Evolutionary conservation across 2,797 vertebrate species (phyloP), one percentile per base, ranked within the genome.

Genomic region (Neosilurus hyrtlii): DNA sequence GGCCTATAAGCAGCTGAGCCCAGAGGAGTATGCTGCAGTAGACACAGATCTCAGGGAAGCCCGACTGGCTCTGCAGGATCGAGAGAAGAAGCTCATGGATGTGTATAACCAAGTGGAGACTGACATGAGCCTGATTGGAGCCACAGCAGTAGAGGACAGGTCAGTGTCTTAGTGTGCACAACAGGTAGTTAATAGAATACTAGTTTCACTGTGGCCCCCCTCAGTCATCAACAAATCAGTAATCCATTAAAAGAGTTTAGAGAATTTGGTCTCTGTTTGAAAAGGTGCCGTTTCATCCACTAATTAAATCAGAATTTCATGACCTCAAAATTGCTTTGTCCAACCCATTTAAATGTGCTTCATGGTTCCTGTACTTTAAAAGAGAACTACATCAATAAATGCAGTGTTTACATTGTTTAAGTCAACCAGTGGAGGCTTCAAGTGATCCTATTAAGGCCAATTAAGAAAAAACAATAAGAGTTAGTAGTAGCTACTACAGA

Each of bases 111-210:
- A 96, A 86, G 95, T 97, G 87, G 98, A 99, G 91, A 96, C 92
- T 0, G 93, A 93, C 86, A 97, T 99, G 96, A 96, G 93, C 90
- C 94, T 99, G 85, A 97, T 99, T 56, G 98, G 98, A 87, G 96
- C 98, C 10, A 99, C 98, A 5, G 97, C 98, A 22, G 98, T 99
- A 15, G 98, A 99, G 90, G 98, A 99, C 94, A 95, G 96, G 98
- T 99, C 87, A 79, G 94, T 86, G 74, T 61, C 11, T 10, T 14
- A 61, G 3, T 10, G 14, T 82, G 56, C 81, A 49, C 62, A 9
- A 1, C 14, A n/a, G 5, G 37, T 18, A n/a, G 54, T 59, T 75
- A 75, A 75, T 37, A 59, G 30, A 22, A 14, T 20, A 37, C 54
- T 59, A 75, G 72, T 35, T 20, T 20, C 54, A 75, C 72, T 56